Percentiles rank a stretch among this genome's conserved stretches.
These are phyloP conservation scores for Lepidonotus clava DNA, from an alignment of 2,888 invertebrate species.

Conservation along the genomic window DNA sequence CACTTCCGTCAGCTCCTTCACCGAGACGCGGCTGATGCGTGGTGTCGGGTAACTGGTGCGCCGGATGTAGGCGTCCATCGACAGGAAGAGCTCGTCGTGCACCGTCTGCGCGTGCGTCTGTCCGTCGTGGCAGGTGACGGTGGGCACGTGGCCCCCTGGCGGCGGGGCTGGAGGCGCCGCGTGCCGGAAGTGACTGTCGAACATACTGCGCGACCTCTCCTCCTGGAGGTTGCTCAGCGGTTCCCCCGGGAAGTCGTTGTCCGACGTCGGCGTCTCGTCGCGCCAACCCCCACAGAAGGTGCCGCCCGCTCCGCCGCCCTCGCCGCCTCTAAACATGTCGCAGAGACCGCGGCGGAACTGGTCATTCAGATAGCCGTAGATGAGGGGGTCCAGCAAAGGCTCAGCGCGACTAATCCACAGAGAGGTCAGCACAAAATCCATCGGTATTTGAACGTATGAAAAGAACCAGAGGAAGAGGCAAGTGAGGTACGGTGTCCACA, in stretches of 20 bases:
- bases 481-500: constrained; percentile 52
- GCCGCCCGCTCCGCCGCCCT: not conserved
- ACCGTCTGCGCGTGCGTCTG: not conserved
- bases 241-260: too few relatives aligned
- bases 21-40: not conserved
- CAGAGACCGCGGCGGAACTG: constrained; percentile 40
- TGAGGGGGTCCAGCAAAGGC: constrained; percentile 50
- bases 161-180: too few relatives aligned
- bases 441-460: not conserved
- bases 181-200: not conserved
- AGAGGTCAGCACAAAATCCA: constrained; percentile 40
- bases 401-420: constrained; percentile 47
- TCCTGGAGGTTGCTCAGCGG: not conserved
- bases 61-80: not conserved
- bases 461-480: constrained; percentile 20
- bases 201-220: not conserved
- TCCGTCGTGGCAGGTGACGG: not conserved
- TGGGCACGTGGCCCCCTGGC: not conserved
- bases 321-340: not conserved
- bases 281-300: not conserved
- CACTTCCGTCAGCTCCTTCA: not conserved
- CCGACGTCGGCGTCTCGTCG: not conserved
- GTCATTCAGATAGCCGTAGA: constrained; percentile 56
- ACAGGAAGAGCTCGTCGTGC: not conserved
- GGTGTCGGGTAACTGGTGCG: not conserved